Conservation (phyloP, 2,888 invertebrate species). For the Eueremaeus valkanovi region DNA sequence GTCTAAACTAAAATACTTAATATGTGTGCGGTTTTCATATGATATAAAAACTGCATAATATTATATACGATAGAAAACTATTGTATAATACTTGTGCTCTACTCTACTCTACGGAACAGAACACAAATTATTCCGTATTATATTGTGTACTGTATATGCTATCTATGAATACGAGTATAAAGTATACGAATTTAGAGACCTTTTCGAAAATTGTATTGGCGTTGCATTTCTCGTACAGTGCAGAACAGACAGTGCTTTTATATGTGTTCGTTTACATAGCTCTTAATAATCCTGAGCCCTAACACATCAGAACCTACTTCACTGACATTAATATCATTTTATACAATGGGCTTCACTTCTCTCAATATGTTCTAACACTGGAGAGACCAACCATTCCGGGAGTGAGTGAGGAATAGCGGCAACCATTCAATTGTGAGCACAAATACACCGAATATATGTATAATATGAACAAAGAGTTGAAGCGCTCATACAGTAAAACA, state of each 20-base stretch:
- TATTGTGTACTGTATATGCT: background rate
- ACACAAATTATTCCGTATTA: too few species aligned
- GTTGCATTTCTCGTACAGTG: background rate
- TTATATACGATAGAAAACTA: background rate
- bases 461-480: slow-evolving; percentile 7
- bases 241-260: background rate
- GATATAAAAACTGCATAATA: slow-evolving; percentile 18
- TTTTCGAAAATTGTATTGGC: slow-evolving; percentile 26
- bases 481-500: slow-evolving; percentile 3
- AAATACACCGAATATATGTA: background rate
- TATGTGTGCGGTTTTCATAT: slow-evolving; percentile 24
- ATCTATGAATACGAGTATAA: too few species aligned
- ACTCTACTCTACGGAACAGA: background rate
- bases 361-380: slow-evolving; percentile 26
- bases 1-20: slow-evolving; percentile 8
- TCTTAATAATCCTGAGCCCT: slow-evolving; percentile 28
- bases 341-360: slow-evolving; percentile 14
- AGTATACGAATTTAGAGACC: background rate
- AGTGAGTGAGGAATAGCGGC: too few species aligned
- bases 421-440: background rate
- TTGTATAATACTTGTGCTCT: slow-evolving; percentile 16
- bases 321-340: slow-evolving; percentile 34
- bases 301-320: slow-evolving; percentile 33
- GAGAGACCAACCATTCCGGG: slow-evolving; percentile 21
- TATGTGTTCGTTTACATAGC: slow-evolving; percentile 30